Conservation (phyloP, 2,113 vertebrate genomes). For the Nycticorax nycticorax region DNA sequence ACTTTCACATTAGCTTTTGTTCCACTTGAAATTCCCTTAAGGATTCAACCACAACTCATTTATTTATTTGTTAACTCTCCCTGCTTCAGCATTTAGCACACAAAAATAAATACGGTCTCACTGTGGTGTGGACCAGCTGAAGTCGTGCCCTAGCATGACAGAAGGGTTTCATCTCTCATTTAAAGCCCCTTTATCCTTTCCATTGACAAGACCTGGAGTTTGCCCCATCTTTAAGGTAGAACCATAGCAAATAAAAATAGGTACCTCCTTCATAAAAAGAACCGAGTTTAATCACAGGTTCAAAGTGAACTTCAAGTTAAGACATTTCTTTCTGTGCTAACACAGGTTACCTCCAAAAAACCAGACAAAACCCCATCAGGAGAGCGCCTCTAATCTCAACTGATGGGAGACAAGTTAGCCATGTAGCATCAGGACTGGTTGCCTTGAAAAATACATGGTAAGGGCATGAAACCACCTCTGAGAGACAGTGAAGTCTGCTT, state of each 20-base stretch:
- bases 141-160: not conserved
- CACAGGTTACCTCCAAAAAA: not conserved
- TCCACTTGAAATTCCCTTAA: not conserved
- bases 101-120: not conserved
- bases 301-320: not conserved
- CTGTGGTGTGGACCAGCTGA: not conserved
- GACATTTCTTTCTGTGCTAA: not conserved
- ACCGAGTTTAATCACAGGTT: not conserved
- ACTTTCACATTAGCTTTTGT: not conserved
- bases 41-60: not conserved
- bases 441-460: not conserved
- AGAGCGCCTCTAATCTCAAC: not conserved
- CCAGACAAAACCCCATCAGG: not conserved
- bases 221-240: not conserved
- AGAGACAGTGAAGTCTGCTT: not conserved
- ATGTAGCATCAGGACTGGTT: not conserved
- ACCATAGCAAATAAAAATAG: not conserved
- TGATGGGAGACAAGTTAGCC: not conserved
- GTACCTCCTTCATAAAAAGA: not conserved
- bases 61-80: not conserved
- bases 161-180: not conserved
- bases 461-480: not conserved
- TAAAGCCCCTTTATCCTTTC: not conserved
- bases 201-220: not conserved
- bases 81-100: not conserved